Evolutionary conservation across 2,888 invertebrate genomes (phyloP).

Genomic region (Syritta pipiens): DNA sequence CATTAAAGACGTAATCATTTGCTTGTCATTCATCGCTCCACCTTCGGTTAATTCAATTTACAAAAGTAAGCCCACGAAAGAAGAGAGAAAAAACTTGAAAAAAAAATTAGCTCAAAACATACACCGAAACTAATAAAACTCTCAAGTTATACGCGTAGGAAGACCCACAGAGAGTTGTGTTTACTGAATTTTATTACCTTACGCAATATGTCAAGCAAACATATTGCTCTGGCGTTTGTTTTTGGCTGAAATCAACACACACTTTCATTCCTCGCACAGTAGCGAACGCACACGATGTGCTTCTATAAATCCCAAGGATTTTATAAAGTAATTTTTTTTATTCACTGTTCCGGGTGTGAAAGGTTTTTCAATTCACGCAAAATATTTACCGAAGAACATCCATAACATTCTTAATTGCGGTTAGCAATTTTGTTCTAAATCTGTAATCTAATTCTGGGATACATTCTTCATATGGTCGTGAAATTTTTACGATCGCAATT

Average conservation of each 20-base stretch:
- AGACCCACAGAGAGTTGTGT: slow-evolving; percentile 11
- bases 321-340: slow-evolving; percentile 9
- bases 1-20: slow-evolving; percentile 24
- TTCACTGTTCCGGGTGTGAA: slow-evolving; percentile 5
- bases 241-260: slow-evolving; percentile 4
- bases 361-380: slow-evolving; percentile 3
- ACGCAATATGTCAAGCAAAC: slow-evolving; percentile 23
- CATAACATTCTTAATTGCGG: neutral
- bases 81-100: slow-evolving; percentile 13
- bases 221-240: slow-evolving; percentile 7
- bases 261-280: too few species aligned
- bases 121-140: neutral
- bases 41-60: too few species aligned
- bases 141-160: slow-evolving; percentile 5
- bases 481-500: neutral
- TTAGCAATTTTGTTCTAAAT: too few species aligned
- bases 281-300: too few species aligned
- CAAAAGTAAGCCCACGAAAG: neutral
- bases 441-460: too few species aligned
- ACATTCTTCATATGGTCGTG: too few species aligned
- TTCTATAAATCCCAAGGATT: too few species aligned
- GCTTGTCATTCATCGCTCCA: slow-evolving; percentile 30
- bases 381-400: slow-evolving; percentile 2
- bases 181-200: slow-evolving; percentile 29
- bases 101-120: neutral